Conservation (phyloP, 1,140 invertebrate species). For the Drosophila navojoa region DNA sequence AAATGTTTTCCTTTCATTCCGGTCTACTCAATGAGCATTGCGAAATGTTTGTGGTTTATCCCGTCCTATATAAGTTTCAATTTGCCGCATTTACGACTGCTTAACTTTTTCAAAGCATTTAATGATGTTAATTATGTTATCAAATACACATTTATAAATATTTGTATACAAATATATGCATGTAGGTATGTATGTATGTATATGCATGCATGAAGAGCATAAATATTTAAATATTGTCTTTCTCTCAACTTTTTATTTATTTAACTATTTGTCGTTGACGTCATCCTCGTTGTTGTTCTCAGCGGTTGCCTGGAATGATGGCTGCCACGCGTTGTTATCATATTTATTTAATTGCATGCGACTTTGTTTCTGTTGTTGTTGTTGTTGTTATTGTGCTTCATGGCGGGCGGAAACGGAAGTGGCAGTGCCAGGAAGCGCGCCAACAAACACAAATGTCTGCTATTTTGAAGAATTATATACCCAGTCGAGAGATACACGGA, state of each 20-base stretch:
- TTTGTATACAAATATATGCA: neutral
- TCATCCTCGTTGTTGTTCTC: conserved; percentile 17
- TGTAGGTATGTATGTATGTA: neutral
- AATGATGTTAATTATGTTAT: conserved; percentile 72
- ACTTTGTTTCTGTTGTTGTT: conserved; percentile 49
- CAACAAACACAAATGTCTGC: conserved; percentile 81
- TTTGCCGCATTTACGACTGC: neutral
- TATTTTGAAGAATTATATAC: conserved; percentile 78
- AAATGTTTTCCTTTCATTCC: neutral
- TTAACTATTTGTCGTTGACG: conserved; percentile 47
- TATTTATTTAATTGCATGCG: conserved; percentile 78
- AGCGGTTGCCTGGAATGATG: conserved; percentile 8
- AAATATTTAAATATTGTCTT: conserved; percentile 21
- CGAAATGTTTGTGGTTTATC: neutral
- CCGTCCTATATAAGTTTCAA: neutral
- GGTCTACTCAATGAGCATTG: neutral
- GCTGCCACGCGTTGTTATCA: conserved; percentile 46
- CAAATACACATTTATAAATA: conserved; percentile 42
- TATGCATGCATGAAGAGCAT: neutral
- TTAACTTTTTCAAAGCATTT: conserved; percentile 14
- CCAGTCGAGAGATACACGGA: conserved; percentile 23
- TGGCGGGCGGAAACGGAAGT: conserved; percentile 73
- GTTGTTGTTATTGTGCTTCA: conserved; percentile 46
- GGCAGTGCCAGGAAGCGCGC: conserved; percentile 80
- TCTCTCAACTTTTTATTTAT: conserved; percentile 52